phyloP scores from a whole-genome alignment of 92 coral and sea anemone species.

The Zoanthus sociatus region DNA sequence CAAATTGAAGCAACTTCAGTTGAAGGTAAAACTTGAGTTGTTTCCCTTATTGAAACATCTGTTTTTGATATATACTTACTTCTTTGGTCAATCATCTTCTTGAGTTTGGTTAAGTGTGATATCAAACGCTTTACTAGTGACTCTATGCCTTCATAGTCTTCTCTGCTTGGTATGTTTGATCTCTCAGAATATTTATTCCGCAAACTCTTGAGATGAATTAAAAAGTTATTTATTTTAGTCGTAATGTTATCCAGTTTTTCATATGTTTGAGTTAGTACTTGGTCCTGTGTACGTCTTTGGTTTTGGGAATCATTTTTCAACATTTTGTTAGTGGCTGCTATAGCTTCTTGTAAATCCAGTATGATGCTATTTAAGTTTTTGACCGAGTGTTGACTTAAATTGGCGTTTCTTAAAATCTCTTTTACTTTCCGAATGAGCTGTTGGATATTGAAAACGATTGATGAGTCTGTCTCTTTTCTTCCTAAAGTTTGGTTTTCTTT shows the following conservation, averaged over 20 bases:
- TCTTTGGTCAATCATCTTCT: neutral
- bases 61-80: neutral
- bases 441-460: constrained; percentile 29
- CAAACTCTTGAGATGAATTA: constrained; percentile 20
- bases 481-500: neutral
- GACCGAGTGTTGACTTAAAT: constrained; percentile 25
- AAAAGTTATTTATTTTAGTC: constrained; percentile 22
- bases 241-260: constrained; percentile 33
- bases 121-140: constrained; percentile 2
- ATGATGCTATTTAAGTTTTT: constrained; percentile 41
- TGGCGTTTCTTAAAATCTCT: constrained; percentile 28
- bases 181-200: neutral
- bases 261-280: neutral
- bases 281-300: neutral
- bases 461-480: neutral
- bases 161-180: constrained; percentile 29
- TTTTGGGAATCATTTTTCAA: constrained; percentile 3
- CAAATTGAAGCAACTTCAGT: neutral
- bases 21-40: neutral
- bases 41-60: neutral
- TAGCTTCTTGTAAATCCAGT: constrained; percentile 21
- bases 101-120: constrained; percentile 25
- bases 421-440: constrained; percentile 47
- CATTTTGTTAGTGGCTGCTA: neutral
- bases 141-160: neutral